These are phyloP conservation scores for Mycetomoellerius zeteki DNA, from an alignment of 1,140 invertebrate genomes.

Conservation along the genomic window DNA sequence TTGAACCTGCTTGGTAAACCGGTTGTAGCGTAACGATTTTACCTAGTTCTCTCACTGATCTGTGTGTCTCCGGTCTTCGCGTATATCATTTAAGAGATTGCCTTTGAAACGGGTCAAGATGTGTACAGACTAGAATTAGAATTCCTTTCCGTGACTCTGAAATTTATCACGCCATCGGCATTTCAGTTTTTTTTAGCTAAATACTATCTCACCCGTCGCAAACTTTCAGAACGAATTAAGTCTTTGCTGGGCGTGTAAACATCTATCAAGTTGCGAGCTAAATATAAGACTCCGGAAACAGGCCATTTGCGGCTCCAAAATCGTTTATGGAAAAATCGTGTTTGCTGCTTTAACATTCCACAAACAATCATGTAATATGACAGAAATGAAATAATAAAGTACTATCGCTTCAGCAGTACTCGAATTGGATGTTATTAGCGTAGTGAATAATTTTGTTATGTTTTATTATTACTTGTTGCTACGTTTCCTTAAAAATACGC, in stretches of 20 bases:
- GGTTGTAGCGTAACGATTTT: constrained; percentile 58
- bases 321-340: neutral
- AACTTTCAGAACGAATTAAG: constrained; percentile 41
- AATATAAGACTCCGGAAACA: constrained; percentile 45
- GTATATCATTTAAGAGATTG: constrained; percentile 22
- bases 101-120: constrained; percentile 43
- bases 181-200: constrained; percentile 38
- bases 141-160: constrained; percentile 52
- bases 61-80: constrained; percentile 50
- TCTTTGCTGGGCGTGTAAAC: constrained; percentile 32
- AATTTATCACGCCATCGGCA: constrained; percentile 54
- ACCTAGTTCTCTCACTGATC: constrained; percentile 38
- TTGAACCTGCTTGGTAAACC: constrained; percentile 44
- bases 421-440: neutral
- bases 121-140: constrained; percentile 36
- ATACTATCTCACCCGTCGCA: neutral
- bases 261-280: constrained; percentile 39
- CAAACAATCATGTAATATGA: constrained; percentile 3
- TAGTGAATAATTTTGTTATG: neutral
- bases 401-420: neutral
- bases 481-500: neutral
- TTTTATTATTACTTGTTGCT: neutral
- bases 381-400: constrained; percentile 22
- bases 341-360: neutral
- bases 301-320: constrained; percentile 25